Base-by-base conservation (phyloP, 2,113 vertebrate species). In the Leptobrachium leishanense region DNA sequence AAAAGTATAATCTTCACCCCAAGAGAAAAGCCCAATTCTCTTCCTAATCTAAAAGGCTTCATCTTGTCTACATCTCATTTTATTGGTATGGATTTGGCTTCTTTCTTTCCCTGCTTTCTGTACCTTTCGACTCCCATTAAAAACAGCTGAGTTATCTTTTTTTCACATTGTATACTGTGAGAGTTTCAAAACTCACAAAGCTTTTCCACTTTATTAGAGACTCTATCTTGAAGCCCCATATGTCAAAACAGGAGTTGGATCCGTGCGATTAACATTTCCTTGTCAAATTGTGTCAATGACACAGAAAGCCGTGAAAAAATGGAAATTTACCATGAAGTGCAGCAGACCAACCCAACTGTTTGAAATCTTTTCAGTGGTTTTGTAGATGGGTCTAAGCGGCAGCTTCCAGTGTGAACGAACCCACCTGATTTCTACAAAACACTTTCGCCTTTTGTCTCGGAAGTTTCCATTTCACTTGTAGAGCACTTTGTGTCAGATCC, bases 31-130 rank as follows among this genome's bases (percentile, higher is more conserved):
- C n/a, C n/a, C 20, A 59, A 59, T 40, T 66, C 74, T 75, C 50
- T 75, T 75, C 54, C 43, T 75, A 75, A 66, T 66, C 74, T 72
- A 31, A 72, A 72, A 72, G 57, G 50, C 53, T 66, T 75, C 43
- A 75, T 67, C 63, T 53, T 39, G 41, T 40, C 39, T 40, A 7
- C 43, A 42, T 46, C 59, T 50, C 8, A 46, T 65, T 75, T 65
- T 50, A 10, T 2, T 54, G 44, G 10, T 3, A 59, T 54, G 6
- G 63, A 75, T 31, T 31, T 66, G 39, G 11, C 9, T 50, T 57
- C 8, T 75, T 63, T 40, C 20, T 65, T 50, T 11, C 8, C 7
- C 39, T 6, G 31, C 4, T 57, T 72, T 20, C 2, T 40, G 12
- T 12, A 40, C 40, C 11, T 15, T 43, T 42, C 12, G 20, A 72